Percentiles rank a stretch among this genome's conserved stretches.
Evolutionary conservation across 2,113 vertebrate species (phyloP).

Genomic region (Cyprinodon variegatus): DNA sequence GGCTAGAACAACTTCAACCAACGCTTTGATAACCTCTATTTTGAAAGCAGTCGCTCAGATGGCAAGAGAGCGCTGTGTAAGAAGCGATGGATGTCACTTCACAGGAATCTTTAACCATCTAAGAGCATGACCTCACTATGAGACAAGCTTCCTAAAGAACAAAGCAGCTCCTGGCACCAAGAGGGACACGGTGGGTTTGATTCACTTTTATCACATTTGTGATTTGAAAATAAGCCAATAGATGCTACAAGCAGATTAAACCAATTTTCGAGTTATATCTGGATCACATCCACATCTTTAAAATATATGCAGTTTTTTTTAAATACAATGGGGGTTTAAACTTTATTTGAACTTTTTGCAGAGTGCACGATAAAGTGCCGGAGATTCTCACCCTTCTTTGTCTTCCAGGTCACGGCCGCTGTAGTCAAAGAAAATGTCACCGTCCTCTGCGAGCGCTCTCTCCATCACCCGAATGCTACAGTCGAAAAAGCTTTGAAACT

Average conservation of each 20-base stretch:
- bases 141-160: slow-evolving; percentile 70
- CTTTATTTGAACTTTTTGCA: not conserved
- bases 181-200: slow-evolving; percentile 58
- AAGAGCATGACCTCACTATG: slow-evolving; percentile 60
- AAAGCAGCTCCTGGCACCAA: slow-evolving; percentile 49
- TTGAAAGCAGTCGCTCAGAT: slow-evolving; percentile 22
- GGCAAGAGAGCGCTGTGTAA: slow-evolving; percentile 31
- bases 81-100: slow-evolving; percentile 26
- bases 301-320: not conserved
- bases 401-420: slow-evolving; percentile 91
- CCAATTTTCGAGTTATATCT: no score
- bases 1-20: slow-evolving; percentile 40
- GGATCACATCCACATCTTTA: not conserved
- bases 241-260: slow-evolving; percentile 4
- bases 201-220: slow-evolving; percentile 49
- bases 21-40: slow-evolving; percentile 49
- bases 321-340: not conserved
- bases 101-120: slow-evolving; percentile 41
- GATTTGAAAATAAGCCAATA: slow-evolving; percentile 11
- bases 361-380: not conserved
- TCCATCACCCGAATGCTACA: slow-evolving; percentile 95
- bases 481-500: slow-evolving; percentile 98
- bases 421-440: slow-evolving; percentile 96
- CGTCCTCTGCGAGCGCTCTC: slow-evolving; percentile 92
- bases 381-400: slow-evolving; percentile 90